Evolutionary conservation across 1,140 invertebrate species (phyloP).

Genomic region (Alviniconcha marisindica): DNA sequence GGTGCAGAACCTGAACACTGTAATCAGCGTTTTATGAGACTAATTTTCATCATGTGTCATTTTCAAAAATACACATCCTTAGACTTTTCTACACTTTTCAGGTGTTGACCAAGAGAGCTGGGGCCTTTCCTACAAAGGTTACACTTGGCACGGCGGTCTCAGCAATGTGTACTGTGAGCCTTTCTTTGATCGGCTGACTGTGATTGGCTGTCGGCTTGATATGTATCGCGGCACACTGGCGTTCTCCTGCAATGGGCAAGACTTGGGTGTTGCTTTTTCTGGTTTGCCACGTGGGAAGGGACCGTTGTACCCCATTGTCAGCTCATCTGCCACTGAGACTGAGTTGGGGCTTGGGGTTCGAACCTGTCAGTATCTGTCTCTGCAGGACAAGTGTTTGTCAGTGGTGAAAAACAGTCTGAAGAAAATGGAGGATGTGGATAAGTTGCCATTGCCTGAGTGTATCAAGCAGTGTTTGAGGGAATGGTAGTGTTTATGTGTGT

Average conservation of each 20-base stretch:
- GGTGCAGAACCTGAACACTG: no score
- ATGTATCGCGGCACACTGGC: slow-evolving; percentile 60
- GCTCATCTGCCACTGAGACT: slow-evolving; percentile 62
- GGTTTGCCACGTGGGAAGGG: slow-evolving; percentile 47
- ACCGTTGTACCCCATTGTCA: slow-evolving; percentile 62
- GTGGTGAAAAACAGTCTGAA: slow-evolving; percentile 53
- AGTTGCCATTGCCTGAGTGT: slow-evolving; percentile 59
- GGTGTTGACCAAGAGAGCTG: slow-evolving; percentile 66
- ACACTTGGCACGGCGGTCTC: slow-evolving; percentile 61
- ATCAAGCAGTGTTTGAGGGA: slow-evolving; percentile 54
- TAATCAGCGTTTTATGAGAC: no score
- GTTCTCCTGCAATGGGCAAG: slow-evolving; percentile 59
- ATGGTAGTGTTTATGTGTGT: no score
- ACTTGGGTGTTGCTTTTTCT: slow-evolving; percentile 62
- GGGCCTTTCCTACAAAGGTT: slow-evolving; percentile 68
- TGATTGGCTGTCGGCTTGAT: slow-evolving; percentile 63
- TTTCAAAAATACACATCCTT: no score
- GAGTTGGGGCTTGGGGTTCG: slow-evolving; percentile 60
- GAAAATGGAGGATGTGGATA: slow-evolving; percentile 49
- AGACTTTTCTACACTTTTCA: no score
- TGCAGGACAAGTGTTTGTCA: slow-evolving; percentile 63
- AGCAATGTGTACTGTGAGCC: slow-evolving; percentile 61
- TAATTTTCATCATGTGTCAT: no score
- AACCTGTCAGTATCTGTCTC: slow-evolving; percentile 53
- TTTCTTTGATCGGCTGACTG: slow-evolving; percentile 59